Evolutionary conservation across 2,888 invertebrate genomes (phyloP).

Genomic region (Clivina fossor): DNA sequence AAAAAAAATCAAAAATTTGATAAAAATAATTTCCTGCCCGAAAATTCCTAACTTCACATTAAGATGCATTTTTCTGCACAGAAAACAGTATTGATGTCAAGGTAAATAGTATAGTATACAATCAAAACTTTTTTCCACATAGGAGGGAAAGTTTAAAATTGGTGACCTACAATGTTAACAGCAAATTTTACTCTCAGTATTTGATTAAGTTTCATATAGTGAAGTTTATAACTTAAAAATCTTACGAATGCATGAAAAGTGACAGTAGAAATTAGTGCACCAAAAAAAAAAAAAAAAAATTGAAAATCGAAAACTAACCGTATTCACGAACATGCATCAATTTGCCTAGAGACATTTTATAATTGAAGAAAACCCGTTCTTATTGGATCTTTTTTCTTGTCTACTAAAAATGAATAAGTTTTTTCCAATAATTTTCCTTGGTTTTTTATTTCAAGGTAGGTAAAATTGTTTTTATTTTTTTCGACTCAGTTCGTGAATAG

Average conservation of each 20-base stretch:
- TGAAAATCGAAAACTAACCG: neutral
- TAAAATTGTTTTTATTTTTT: too few species aligned
- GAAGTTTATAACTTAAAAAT: neutral
- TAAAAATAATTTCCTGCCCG: too few species aligned
- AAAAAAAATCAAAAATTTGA: too few species aligned
- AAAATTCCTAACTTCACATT: too few species aligned
- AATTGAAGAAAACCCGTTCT: neutral
- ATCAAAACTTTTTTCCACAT: slow-evolving; percentile 13
- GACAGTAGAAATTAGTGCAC: slow-evolving; percentile 1
- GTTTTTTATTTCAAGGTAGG: slow-evolving; percentile 10
- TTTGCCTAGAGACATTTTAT: neutral
- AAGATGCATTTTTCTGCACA: too few species aligned
- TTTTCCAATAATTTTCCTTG: slow-evolving; percentile 10
- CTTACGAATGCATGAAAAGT: slow-evolving; percentile 5
- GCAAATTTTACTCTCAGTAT: slow-evolving; percentile 22
- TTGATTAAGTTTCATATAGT: neutral
- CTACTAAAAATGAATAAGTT: neutral
- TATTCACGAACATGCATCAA: neutral
- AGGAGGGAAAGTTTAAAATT: slow-evolving; percentile 23
- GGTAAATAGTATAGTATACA: slow-evolving; percentile 3
- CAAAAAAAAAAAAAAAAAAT: neutral
- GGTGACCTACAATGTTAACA: slow-evolving; percentile 17
- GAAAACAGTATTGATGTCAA: slow-evolving; percentile 25
- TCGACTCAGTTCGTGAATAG: too few species aligned
- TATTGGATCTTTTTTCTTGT: neutral